Base-by-base conservation (phyloP, 2,797 vertebrate genomes). In the Pithecia hirsuta region DNA sequence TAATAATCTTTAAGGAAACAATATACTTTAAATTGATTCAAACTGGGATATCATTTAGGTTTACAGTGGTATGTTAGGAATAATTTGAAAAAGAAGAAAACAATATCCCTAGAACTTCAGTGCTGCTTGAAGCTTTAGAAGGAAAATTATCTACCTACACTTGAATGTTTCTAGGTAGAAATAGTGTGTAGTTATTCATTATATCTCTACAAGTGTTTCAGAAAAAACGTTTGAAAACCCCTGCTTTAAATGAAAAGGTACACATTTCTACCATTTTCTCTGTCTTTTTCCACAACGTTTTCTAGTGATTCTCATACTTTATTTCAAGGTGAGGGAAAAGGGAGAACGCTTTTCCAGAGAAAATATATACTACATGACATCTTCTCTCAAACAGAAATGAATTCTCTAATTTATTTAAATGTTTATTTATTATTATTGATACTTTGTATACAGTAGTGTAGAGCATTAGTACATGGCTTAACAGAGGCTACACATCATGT, bases 21-120 rank as follows among this genome's bases (percentile, higher is more conserved):
- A 88, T 44, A 81, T 61, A 89, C n/a, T 89, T 90, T 89, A 85
- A 79, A 83, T 50, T 61, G 59, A 84, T 67, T 95, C 72, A 88
- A 92, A 92, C n/a, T 30, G 26, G 6, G 33, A 19, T 64, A 57
- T 74, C 22, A 17, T 39, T 86, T 88, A 76, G 13, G 7, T 88
- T 97, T 64, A 61, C 19, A 57, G 5, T 67, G 33, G 2, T 48
- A 30, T 26, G 3, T 44, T 67, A 59, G 13, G 13, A 33, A 89
- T 39, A 48, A 76, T 92, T 83, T 95, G 48, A 95, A 90, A 83
- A 80, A 50, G 91, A 75, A 39, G 13, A 2, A 19, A 55, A 75
- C 3, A 50, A 41, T 76, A 24, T 61, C 85, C 26, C 8, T 89
- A 33, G 44, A 74, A 13, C 5, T 70, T 50, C n/a, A n/a, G 7